phyloP scores from a whole-genome alignment of 2,888 invertebrate species.

The Peribatodes rhomboidaria region DNA sequence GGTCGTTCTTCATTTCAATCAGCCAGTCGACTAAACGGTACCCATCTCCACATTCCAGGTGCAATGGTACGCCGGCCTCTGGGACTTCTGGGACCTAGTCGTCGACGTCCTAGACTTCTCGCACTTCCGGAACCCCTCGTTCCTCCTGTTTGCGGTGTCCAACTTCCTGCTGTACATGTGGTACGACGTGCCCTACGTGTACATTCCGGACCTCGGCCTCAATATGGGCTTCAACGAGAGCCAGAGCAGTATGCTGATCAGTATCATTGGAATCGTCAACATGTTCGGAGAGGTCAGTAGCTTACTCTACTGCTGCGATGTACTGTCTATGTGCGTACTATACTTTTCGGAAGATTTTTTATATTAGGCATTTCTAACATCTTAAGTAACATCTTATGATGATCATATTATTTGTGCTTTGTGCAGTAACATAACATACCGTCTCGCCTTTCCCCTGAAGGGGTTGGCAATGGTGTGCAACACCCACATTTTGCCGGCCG shows the following conservation, averaged over 20 bases:
- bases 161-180: constrained; percentile 97
- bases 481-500: too few relatives aligned
- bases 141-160: constrained; percentile 93
- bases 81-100: constrained; percentile 92
- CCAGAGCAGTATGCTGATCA: constrained; percentile 93
- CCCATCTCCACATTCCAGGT: constrained; percentile 65
- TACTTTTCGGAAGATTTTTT: too few relatives aligned
- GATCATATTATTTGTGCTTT: too few relatives aligned
- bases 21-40: not conserved
- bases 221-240: constrained; percentile 90
- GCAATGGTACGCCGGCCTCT: constrained; percentile 90
- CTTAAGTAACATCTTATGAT: too few relatives aligned
- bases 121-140: constrained; percentile 91
- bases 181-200: constrained; percentile 97
- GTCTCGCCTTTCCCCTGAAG: too few relatives aligned
- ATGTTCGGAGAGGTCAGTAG: constrained; percentile 94
- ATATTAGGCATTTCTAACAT: too few relatives aligned
- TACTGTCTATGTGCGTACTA: too few relatives aligned
- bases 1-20: too few relatives aligned
- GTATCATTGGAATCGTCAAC: constrained; percentile 95
- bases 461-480: too few relatives aligned
- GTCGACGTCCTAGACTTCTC: constrained; percentile 94
- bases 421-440: too few relatives aligned
- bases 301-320: not conserved
- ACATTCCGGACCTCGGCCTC: constrained; percentile 93